Percentiles rank a stretch among this genome's conserved stretches.
Evolutionary conservation across 2,888 invertebrate genomes (phyloP).

Genomic region (Cantharis rustica): DNA sequence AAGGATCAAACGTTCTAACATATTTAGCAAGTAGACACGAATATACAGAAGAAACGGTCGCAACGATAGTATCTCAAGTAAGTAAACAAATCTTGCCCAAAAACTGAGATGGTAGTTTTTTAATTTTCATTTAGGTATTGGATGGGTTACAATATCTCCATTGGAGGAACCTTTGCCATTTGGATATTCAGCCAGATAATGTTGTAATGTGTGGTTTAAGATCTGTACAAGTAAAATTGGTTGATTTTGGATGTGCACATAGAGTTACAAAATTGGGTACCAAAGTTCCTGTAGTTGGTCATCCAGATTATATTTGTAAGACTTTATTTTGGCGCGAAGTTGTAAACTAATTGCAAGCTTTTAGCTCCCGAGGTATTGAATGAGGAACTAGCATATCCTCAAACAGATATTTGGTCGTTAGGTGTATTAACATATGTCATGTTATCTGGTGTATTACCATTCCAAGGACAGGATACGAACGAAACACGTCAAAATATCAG

Average conservation of each 20-base stretch:
- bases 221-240: slow-evolving; percentile 84
- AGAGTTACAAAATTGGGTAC: slow-evolving; percentile 80
- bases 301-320: slow-evolving; percentile 75
- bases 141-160: slow-evolving; percentile 94
- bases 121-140: slow-evolving; percentile 59
- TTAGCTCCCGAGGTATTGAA: slow-evolving; percentile 86
- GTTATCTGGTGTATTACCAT: slow-evolving; percentile 91
- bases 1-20: slow-evolving; percentile 90
- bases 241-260: slow-evolving; percentile 90
- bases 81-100: background rate
- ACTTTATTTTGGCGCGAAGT: background rate
- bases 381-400: slow-evolving; percentile 85
- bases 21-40: slow-evolving; percentile 87
- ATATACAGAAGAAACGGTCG: slow-evolving; percentile 91
- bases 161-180: slow-evolving; percentile 87
- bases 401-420: slow-evolving; percentile 95
- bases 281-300: slow-evolving; percentile 70
- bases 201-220: slow-evolving; percentile 88
- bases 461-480: slow-evolving; percentile 77
- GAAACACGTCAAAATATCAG: slow-evolving; percentile 92
- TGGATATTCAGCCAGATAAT: slow-evolving; percentile 94
- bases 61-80: slow-evolving; percentile 81
- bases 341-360: slow-evolving; percentile 23
- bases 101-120: background rate
- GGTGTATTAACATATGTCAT: slow-evolving; percentile 91